Evolutionary conservation across 1,140 invertebrate genomes (phyloP).

Genomic region (Bombus pascuorum): DNA sequence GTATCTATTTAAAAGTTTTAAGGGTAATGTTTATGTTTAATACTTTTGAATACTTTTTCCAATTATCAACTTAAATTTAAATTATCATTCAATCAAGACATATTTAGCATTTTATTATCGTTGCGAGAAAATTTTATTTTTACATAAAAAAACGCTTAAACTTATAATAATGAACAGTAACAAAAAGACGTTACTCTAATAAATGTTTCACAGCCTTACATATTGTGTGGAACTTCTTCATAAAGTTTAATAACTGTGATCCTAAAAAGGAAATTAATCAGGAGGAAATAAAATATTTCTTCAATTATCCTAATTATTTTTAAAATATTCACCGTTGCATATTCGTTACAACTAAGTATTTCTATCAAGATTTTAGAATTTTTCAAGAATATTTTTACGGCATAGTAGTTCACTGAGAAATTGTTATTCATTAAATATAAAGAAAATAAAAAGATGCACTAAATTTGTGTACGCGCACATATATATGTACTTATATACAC

Average conservation of each 20-base stretch:
- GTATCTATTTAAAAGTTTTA: not conserved
- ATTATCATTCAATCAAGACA: not conserved
- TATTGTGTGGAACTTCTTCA: not conserved
- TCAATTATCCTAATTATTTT: not conserved
- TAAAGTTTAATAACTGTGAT: not conserved
- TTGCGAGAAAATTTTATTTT: not conserved
- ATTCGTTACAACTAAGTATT: not conserved
- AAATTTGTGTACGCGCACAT: not conserved
- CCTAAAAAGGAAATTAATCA: not conserved
- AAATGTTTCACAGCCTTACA: conserved; percentile 34
- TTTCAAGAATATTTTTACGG: not conserved
- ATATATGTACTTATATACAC: not conserved
- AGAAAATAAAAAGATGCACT: not conserved
- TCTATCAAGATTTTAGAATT: not conserved
- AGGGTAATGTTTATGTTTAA: not conserved
- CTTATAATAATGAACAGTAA: not conserved
- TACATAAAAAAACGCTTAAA: not conserved
- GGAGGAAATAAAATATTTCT: not conserved
- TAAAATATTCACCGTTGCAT: not conserved
- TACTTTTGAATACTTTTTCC: not conserved
- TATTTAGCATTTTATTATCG: not conserved
- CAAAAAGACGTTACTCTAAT: conserved; percentile 11
- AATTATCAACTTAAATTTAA: not conserved
- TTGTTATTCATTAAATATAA: not conserved
- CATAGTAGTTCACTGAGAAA: not conserved